Base-by-base conservation (phyloP, 1,140 invertebrate species). In the Dinothrombium tinctorium region DNA sequence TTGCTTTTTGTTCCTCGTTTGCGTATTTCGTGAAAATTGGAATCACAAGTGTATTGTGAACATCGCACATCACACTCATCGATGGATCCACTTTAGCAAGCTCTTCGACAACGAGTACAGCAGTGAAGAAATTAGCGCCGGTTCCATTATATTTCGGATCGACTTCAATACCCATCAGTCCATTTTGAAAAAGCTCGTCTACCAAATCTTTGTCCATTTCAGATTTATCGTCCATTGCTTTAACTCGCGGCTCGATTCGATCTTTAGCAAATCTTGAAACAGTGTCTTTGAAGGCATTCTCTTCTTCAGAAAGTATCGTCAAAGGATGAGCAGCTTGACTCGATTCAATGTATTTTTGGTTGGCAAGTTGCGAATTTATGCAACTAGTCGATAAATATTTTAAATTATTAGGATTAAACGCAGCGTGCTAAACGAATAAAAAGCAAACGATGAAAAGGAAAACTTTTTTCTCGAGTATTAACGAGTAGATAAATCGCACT, bases 41-140 rank as follows among this genome's bases (percentile, higher is more conserved):
- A 58, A 81, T 84, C 1, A 92, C 74, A 4, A 96, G 58, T 0
- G 90, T 94, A 51, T 92, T 94, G 49, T 94, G 89, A 45, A 94
- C 77, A 53, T 94, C 87, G 20, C 83, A 77, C 7, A 81, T 64
- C 1, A 81, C 75, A 19, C 74, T 74, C 1, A 94, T 71, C 0
- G 81, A 65, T 2, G 83, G 72, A 58, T 94, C 86, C 7, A 92
- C 77, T 63, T 87, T 84, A 1, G 86, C 78, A 11, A 96, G 52
- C 60, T 95, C 87, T 62, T 96, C 89, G 11, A 96, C 76, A 0
- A 78, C 69, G 15, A 92, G 54, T 53, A 87, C 82, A 33, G 78
- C 72, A 1, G 77, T 72, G 56, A 92, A 76, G 58, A 95, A 96
- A 40, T 73, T 73, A 37, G 74, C 73, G 20, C 76, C 75, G 19